Evolutionary conservation across 2,888 invertebrate genomes (phyloP).

Genomic region (Calliopum simillimum): DNA sequence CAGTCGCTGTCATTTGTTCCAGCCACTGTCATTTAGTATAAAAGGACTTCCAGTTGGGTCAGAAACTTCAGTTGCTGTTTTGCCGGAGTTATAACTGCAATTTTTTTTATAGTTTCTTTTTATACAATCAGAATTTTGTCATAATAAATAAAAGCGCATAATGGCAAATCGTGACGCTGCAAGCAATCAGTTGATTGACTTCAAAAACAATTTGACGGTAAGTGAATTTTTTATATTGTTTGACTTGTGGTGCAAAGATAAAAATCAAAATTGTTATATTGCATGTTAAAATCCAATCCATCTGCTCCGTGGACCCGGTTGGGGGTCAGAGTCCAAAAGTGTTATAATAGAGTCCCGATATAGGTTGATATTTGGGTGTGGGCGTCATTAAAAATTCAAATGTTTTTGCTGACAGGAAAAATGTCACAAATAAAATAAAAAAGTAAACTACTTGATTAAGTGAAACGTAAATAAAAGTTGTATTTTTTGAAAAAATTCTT

Average conservation of each 20-base stretch:
- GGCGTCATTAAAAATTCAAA: no score
- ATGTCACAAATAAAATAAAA: no score
- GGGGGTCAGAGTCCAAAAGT: no score
- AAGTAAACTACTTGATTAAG: no score
- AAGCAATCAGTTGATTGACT: conserved; percentile 74
- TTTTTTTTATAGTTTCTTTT: neutral
- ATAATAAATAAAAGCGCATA: neutral
- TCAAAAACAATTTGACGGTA: conserved; percentile 74
- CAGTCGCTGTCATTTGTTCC: no score
- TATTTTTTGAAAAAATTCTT: no score
- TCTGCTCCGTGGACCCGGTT: no score
- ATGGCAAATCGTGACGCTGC: conserved; percentile 71
- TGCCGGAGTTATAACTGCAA: neutral
- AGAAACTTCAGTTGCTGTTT: conserved; percentile 19
- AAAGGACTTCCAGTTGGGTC: conserved; percentile 15
- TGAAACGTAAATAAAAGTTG: no score
- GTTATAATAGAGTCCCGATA: no score
- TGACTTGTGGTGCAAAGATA: neutral
- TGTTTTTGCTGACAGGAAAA: no score
- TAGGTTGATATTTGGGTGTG: no score
- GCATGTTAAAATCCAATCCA: neutral
- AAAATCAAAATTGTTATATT: neutral
- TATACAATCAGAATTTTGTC: no score
- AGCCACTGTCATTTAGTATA: neutral
- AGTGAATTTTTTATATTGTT: conserved; percentile 49